A percentile compares a stretch with the other conserved stretches of the same genome.
Evolutionary conservation across 2,888 invertebrate species (phyloP).

Genomic region (Drosophila borborema): DNA sequence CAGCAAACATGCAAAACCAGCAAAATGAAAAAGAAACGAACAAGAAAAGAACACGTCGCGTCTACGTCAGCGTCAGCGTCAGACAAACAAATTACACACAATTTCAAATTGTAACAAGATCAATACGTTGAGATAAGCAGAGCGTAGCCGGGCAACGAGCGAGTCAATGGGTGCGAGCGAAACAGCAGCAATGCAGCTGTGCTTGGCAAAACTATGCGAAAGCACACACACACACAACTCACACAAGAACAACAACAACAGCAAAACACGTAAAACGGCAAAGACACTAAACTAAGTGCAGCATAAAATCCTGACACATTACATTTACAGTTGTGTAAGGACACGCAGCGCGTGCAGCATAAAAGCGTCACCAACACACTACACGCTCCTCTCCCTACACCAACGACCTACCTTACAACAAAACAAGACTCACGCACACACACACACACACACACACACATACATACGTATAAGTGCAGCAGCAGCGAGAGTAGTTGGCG

Average conservation of each 20-base stretch:
- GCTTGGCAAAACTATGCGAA: slow-evolving; percentile 22
- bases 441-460: background rate
- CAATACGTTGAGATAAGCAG: slow-evolving; percentile 61
- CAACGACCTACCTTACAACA: slow-evolving; percentile 66
- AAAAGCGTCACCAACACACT: slow-evolving; percentile 32
- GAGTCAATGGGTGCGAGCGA: slow-evolving; percentile 22
- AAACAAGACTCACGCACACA: slow-evolving; percentile 16
- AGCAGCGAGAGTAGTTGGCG: slow-evolving; percentile 12
- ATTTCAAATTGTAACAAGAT: slow-evolving; percentile 71
- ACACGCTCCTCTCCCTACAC: slow-evolving; percentile 12
- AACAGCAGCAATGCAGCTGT: slow-evolving; percentile 21
- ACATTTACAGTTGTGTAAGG: slow-evolving; percentile 82
- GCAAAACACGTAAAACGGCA: slow-evolving; percentile 19
- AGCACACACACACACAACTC: slow-evolving; percentile 4
- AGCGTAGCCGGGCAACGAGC: slow-evolving; percentile 1
- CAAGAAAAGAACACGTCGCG: slow-evolving; percentile 35
- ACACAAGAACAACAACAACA: background rate
- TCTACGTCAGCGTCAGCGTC: slow-evolving; percentile 44
- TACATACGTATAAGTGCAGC: no score
- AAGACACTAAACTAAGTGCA: slow-evolving; percentile 34
- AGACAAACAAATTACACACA: slow-evolving; percentile 69
- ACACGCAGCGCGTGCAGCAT: slow-evolving; percentile 54
- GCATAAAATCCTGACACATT: slow-evolving; percentile 81
- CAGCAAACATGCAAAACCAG: slow-evolving; percentile 28
- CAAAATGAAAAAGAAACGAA: slow-evolving; percentile 14